Conservation (phyloP, 2,888 invertebrate species). For the Drosophila suboccidentalis region DNA sequence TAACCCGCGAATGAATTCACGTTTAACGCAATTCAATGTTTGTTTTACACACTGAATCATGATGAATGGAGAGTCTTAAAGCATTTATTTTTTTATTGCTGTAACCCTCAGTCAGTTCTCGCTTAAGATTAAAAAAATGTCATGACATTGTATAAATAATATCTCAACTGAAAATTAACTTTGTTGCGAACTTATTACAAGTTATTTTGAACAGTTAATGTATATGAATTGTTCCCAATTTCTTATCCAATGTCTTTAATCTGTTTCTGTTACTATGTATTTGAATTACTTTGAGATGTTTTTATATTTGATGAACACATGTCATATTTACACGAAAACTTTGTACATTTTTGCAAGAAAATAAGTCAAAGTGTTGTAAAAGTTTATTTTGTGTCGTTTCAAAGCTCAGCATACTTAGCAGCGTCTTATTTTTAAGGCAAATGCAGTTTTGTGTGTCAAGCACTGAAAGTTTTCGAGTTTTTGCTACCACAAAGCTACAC, state of each 20-base stretch:
- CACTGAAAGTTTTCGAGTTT: background rate
- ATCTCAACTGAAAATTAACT: background rate
- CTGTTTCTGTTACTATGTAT: background rate
- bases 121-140: constrained; percentile 10
- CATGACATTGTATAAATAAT: background rate
- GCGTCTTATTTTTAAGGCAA: background rate
- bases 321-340: background rate
- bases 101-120: constrained; percentile 22
- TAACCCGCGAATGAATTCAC: constrained; percentile 50
- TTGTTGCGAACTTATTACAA: background rate
- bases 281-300: background rate
- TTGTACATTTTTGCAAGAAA: background rate
- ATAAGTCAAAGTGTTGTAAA: background rate
- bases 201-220: background rate
- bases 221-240: background rate
- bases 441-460: constrained; percentile 30
- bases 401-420: background rate
- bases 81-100: background rate
- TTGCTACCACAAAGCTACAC: background rate
- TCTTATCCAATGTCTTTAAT: background rate
- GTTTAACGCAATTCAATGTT: constrained; percentile 51
- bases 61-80: constrained; percentile 26
- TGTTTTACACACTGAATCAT: constrained; percentile 33
- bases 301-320: background rate
- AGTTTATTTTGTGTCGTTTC: background rate